Percentiles rank a stretch among this genome's conserved stretches.
Conservation (phyloP, 1,140 invertebrate species). For the Ceratina calcarata region DNA sequence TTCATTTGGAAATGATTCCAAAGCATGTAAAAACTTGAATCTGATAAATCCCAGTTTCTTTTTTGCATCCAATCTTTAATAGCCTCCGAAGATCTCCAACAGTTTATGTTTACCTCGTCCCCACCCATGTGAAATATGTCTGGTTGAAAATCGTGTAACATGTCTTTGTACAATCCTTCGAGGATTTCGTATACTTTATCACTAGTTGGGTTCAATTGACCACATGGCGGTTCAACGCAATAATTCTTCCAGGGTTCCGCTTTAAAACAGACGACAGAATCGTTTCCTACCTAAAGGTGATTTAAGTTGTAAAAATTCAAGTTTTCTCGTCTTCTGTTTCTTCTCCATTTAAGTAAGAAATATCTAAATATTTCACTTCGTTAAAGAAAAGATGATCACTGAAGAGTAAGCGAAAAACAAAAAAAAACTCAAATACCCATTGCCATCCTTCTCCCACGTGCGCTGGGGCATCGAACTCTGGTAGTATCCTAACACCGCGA, state of each 20-base stretch:
- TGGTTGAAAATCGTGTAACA: slow-evolving; percentile 84
- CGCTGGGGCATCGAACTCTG: slow-evolving; percentile 93
- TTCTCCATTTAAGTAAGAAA: too few relatives aligned
- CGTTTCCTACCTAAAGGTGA: slow-evolving; percentile 70
- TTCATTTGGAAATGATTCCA: slow-evolving; percentile 89
- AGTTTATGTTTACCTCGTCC: slow-evolving; percentile 88
- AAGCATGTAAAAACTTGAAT: slow-evolving; percentile 85
- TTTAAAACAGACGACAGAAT: slow-evolving; percentile 81
- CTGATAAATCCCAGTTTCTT: slow-evolving; percentile 81
- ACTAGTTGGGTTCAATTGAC: slow-evolving; percentile 90
- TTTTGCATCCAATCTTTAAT: slow-evolving; percentile 87
- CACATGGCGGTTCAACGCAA: slow-evolving; percentile 93
- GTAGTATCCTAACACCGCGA: slow-evolving; percentile 88
- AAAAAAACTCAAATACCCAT: slow-evolving; percentile 76
- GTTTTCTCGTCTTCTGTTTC: background rate
- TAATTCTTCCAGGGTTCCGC: slow-evolving; percentile 88
- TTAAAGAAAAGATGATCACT: background rate
- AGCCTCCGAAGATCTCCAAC: slow-evolving; percentile 87
- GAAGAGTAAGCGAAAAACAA: background rate
- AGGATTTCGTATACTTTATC: slow-evolving; percentile 88
- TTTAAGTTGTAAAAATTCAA: background rate
- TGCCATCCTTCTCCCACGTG: slow-evolving; percentile 95
- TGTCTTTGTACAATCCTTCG: slow-evolving; percentile 86
- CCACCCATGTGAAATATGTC: slow-evolving; percentile 95
- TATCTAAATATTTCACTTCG: too few relatives aligned